Evolutionary conservation across 2,797 vertebrate species (phyloP), one percentile per base, ranked within the genome.

Genomic region (Peromyscus melanophrys): DNA sequence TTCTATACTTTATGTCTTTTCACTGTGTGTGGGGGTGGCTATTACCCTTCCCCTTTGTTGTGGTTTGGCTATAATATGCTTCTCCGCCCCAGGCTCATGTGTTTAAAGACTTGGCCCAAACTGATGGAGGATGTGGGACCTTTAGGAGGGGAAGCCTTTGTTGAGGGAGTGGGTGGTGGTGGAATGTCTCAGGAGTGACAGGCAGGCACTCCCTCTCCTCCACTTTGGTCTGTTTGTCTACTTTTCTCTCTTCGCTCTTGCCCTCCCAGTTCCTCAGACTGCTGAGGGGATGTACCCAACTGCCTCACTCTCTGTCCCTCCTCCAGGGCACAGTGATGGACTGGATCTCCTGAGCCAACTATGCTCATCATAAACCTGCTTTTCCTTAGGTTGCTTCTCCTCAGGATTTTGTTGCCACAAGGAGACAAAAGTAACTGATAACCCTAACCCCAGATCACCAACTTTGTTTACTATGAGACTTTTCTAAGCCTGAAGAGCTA

Each of bases 21-120:
- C 12, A 59, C 1, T 11, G 1, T 40, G 5, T 27, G 8, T 19
- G 34, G 8, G 4, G 1, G 6, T 1, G n/a, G 25, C 17, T 4
- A 6, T 43, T 61, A 63, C 40, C 27, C 27, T 11, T 29, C 73
- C 37, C 8, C 8, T 49, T 78, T 78, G 43, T 37, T 37, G 73
- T 90, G 88, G 59, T 78, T 90, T 65, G 23, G 43, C 61, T 78
- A 63, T 29, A 65, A 78, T 29, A 52, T 52, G 59, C 23, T 88
- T 59, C 55, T 43, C 55, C 2, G 0, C 43, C 75, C 23, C 75
- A 52, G 43, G 43, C 31, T 78, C 73, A 90, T 65, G 73, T 67
- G 75, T 65, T 78, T 90, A 63, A 78, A 90, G 43, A 65, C 88
- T 90, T 90, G 75, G 59, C 71, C 59, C 13, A 34, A n/a, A 34